Percentiles rank a stretch among this genome's conserved stretches.
Evolutionary conservation across 1,140 invertebrate genomes (phyloP).

Genomic region (Phymastichus coffea): DNA sequence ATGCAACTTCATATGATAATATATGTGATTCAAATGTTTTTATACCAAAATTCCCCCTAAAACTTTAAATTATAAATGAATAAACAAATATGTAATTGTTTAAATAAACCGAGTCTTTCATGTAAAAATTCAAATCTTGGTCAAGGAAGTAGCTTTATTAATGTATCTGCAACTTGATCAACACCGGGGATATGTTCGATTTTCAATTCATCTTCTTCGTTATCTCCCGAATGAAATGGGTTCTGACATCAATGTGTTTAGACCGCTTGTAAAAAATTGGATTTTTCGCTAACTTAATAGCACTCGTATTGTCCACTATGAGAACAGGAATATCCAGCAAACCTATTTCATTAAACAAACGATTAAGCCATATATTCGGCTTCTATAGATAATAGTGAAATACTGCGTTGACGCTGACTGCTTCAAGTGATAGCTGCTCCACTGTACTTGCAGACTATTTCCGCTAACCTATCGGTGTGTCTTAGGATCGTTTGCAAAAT

Average conservation of each 20-base stretch:
- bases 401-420: conserved; percentile 36
- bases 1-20: too few species aligned
- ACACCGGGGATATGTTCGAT: background rate
- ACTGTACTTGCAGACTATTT: conserved; percentile 15
- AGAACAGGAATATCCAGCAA: too few species aligned
- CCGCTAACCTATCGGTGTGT: conserved; percentile 19
- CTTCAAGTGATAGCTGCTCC: conserved; percentile 36
- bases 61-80: too few species aligned
- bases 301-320: conserved; percentile 29
- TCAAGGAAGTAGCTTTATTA: background rate
- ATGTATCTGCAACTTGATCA: background rate
- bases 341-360: background rate
- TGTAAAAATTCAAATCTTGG: background rate
- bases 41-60: too few species aligned
- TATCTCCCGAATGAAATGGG: conserved; percentile 32
- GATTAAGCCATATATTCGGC: conserved; percentile 50
- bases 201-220: background rate
- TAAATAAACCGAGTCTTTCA: background rate
- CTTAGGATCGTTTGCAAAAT: conserved; percentile 18
- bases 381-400: conserved; percentile 41
- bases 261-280: conserved; percentile 24
- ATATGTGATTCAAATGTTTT: too few species aligned
- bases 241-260: conserved; percentile 34
- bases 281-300: conserved; percentile 26
- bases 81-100: too few species aligned